A percentile compares a stretch with the other conserved stretches of the same genome.
Conservation (phyloP, 2,113 vertebrate genomes). For the Epinephelus cyanopodus region DNA sequence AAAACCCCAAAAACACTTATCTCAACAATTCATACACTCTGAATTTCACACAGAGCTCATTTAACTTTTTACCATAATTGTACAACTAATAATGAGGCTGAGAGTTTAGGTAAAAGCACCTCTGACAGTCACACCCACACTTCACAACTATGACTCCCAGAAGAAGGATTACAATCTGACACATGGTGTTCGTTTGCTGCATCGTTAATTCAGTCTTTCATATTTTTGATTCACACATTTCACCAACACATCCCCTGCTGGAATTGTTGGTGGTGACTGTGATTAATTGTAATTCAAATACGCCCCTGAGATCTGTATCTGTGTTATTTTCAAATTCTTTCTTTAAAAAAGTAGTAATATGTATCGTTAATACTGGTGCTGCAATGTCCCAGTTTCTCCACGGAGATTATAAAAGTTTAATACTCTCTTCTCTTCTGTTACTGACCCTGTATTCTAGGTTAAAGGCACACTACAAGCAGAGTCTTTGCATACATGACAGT, state of each 20-base stretch:
- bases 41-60: no score
- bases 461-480: neutral
- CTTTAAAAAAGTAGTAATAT: neutral
- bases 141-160: conserved; percentile 38
- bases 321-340: conserved; percentile 12
- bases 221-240: conserved; percentile 38
- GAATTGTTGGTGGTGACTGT: conserved; percentile 25
- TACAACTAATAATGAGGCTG: conserved; percentile 33
- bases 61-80: conserved; percentile 27
- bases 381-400: conserved; percentile 41
- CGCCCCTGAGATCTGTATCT: conserved; percentile 3
- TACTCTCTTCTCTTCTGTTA: conserved; percentile 27
- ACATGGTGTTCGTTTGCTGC: conserved; percentile 24
- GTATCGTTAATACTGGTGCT: conserved; percentile 19
- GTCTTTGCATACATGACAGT: neutral
- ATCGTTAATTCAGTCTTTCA: conserved; percentile 37
- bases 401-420: conserved; percentile 23
- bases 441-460: neutral
- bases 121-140: conserved; percentile 25
- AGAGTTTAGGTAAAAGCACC: conserved; percentile 8
- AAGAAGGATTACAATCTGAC: conserved; percentile 43
- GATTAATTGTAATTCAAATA: conserved; percentile 40
- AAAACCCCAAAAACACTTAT: no score
- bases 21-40: no score
- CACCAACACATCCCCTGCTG: conserved; percentile 17